Base-by-base conservation (phyloP, 2,113 vertebrate species). In the Chlorodrepanis virens region DNA sequence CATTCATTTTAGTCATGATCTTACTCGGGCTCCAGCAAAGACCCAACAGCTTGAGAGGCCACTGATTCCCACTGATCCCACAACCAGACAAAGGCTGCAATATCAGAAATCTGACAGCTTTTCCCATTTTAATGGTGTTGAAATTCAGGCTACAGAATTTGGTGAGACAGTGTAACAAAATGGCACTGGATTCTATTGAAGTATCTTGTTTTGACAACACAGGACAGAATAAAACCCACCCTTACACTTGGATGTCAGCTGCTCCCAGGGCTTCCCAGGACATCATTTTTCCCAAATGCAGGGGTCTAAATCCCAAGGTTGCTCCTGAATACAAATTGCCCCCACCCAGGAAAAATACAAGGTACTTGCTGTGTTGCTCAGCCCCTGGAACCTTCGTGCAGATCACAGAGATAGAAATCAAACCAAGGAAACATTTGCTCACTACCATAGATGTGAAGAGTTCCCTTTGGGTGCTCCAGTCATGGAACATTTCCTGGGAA, bases 371-470 rank as follows among this genome's bases (percentile, higher is more conserved):
- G 50, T 39, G 27, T 16, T 72, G 60, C 22, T 87, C n/a, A 90
- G 53, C 50, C 49, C 18, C 44, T 67, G 68, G 83, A 88, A 86
- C 56, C 60, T 77, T 63, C 1, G 6, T 64, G 60, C 64, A 90
- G 59, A 86, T 44, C 78, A 76, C 6, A 90, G 45, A 88, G 85
- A 90, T n/a, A 89, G 18, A 93, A 79, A 97, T 65, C 74, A 94
- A 88, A 86, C 47, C 77, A 57, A 85, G 92, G 82, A 93, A 96
- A 86, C 31, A 71, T 90, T 93, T 94, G 35, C 64, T 89, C 44
- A 39, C 68, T 59, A 29, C 39, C 87, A 89, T 42, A 83, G 87
- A 77, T 35, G 79, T 11, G 63, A 72, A 74, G 47, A 86, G 67
- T 63, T 80, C 79, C 81, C 87, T 81, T 77, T 3, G 35, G 65